Evolutionary conservation across 2,888 invertebrate genomes (phyloP).

Genomic region (Acheta domesticus): DNA sequence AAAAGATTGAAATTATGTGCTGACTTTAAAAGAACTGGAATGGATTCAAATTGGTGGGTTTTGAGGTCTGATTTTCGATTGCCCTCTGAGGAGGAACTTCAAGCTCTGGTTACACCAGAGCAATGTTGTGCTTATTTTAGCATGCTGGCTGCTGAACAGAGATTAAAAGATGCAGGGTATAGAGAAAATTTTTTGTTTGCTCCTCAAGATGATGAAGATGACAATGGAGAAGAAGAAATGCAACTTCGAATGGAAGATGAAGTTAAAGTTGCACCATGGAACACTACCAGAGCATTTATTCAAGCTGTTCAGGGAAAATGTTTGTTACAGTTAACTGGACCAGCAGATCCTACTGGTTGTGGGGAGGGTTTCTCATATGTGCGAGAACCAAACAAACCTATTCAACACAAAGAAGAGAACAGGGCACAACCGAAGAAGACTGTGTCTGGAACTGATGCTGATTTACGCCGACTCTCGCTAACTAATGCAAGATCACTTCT

Average conservation of each 20-base stretch:
- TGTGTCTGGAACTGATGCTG: slow-evolving; percentile 98
- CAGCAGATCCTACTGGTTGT: slow-evolving; percentile 91
- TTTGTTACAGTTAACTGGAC: slow-evolving; percentile 89
- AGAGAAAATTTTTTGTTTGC: slow-evolving; percentile 97
- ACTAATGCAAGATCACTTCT: slow-evolving; percentile 95
- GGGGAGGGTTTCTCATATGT: slow-evolving; percentile 98
- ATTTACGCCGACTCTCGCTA: slow-evolving; percentile 87
- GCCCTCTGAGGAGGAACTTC: slow-evolving; percentile 96
- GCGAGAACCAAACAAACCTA: slow-evolving; percentile 95
- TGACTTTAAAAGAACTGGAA: slow-evolving; percentile 93
- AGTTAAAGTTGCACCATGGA: slow-evolving; percentile 98
- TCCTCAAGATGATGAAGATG: slow-evolving; percentile 94
- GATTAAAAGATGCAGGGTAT: slow-evolving; percentile 90
- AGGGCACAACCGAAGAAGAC: slow-evolving; percentile 89
- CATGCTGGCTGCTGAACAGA: slow-evolving; percentile 95
- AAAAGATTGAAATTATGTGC: slow-evolving; percentile 96
- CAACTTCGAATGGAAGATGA: slow-evolving; percentile 98
- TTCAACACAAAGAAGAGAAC: slow-evolving; percentile 82
- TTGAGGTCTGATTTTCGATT: slow-evolving; percentile 91
- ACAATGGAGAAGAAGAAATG: slow-evolving; percentile 67
- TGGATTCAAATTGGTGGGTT: slow-evolving; percentile 89
- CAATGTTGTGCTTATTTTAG: slow-evolving; percentile 98
- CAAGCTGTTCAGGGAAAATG: slow-evolving; percentile 98
- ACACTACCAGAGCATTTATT: slow-evolving; percentile 96
- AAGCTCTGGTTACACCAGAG: slow-evolving; percentile 97